Evolutionary conservation across 1,140 invertebrate species (phyloP), one percentile per base, ranked within the genome.

Genomic region (Augochlora pura): DNA sequence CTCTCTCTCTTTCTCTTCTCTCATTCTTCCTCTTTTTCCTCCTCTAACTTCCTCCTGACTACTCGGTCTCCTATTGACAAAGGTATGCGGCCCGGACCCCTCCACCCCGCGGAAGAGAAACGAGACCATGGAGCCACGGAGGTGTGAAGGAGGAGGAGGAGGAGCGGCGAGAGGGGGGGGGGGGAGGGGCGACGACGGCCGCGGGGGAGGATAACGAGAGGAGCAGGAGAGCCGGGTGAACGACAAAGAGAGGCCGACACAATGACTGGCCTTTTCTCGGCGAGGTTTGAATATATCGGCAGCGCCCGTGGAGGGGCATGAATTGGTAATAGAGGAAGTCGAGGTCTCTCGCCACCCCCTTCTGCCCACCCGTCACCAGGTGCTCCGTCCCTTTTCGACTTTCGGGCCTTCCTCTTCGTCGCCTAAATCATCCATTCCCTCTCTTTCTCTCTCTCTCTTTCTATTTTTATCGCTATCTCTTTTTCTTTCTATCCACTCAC

Each of bases 251-350:
- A 87, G 78, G 78, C 82, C 85, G 85, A 86, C 85, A 86, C 84
- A 86, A 87, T 87, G 85, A 87, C 85, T 87, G 85, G 78, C 82
- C 85, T 86, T 86, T 87, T 86, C 85, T 87, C 75, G 71, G 71
- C 67, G 72, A 87, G 82, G 86, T 86, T 87, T 86, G 86, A 87
- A 87, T 87, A 87, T 85, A 87, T 87, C 86, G 83, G 81, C 80
- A 80, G 76, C 71, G 76, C 71, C 60, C 81, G 70, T 76, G 73
- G 69, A 87, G 86, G 83, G 72, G 86, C 64, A 85, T 87, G 86
- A 87, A 87, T 87, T 83, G 86, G 86, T 87, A 87, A 87, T 87
- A 87, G 86, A 87, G 86, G 86, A 87, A 85, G 86, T 87, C 79
- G 85, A 82, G 66, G 74, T 81, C 80, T 86, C 72, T 69, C 83